Conservation (phyloP, 2,113 vertebrate genomes). For the Polypterus senegalus region DNA sequence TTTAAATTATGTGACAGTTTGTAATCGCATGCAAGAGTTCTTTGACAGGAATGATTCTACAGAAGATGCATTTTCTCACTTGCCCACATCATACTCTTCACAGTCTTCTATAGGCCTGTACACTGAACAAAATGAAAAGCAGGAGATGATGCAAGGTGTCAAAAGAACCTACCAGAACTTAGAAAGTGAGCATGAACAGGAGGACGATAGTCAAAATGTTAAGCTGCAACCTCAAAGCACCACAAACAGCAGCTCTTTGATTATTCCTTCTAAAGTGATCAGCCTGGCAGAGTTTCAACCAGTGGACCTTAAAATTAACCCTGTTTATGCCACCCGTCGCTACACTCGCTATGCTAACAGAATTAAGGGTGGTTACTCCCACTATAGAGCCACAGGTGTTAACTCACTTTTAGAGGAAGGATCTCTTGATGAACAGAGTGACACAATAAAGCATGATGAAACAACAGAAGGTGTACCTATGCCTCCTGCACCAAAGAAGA, state of each 20-base stretch:
- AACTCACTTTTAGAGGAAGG: constrained; percentile 16
- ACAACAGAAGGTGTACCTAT: constrained; percentile 26
- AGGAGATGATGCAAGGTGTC: constrained; percentile 3
- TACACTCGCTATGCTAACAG: constrained; percentile 40
- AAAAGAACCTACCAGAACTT: constrained; percentile 20
- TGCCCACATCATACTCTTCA: constrained; percentile 5
- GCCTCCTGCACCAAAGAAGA: constrained; percentile 58
- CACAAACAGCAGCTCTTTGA: constrained; percentile 5
- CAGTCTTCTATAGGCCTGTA: constrained; percentile 8
- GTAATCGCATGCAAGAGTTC: constrained; percentile 4
- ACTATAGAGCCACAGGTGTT: constrained; percentile 21
- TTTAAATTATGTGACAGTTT: constrained; percentile 5
- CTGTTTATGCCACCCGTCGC: constrained; percentile 29
- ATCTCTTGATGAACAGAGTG: constrained; percentile 9
- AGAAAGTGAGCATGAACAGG: background rate
- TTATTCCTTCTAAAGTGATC: constrained; percentile 19
- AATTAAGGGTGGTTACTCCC: constrained; percentile 21
- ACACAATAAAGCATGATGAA: constrained; percentile 20
- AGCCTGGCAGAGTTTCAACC: constrained; percentile 24
- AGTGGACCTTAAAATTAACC: constrained; percentile 37
- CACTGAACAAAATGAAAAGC: background rate
- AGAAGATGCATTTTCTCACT: constrained; percentile 13
- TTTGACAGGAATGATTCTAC: background rate
- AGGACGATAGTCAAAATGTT: background rate
- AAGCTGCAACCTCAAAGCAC: too few species aligned